phyloP scores from a whole-genome alignment of 2,113 vertebrate genomes.

The Epinephelus cyanopodus region DNA sequence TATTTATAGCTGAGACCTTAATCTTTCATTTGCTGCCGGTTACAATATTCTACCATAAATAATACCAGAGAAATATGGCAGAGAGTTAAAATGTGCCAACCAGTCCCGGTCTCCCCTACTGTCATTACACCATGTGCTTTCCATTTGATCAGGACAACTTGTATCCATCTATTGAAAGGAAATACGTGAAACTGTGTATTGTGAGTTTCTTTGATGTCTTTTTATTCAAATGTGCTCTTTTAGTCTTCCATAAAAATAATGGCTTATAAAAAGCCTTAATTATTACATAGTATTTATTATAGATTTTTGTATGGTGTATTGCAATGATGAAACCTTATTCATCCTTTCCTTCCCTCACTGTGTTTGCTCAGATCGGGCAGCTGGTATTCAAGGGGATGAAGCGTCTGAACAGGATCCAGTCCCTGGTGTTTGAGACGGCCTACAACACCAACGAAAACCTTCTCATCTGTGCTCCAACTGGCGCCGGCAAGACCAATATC shows the following conservation, averaged over 20 bases:
- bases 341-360: neutral
- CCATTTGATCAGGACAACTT: neutral
- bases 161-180: neutral
- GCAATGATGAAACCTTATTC: neutral
- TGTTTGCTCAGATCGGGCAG: slow-evolving; percentile 89
- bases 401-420: slow-evolving; percentile 95
- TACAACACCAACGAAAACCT: slow-evolving; percentile 99
- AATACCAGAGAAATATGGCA: no score
- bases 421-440: slow-evolving; percentile 96
- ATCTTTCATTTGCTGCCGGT: no score
- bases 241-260: neutral
- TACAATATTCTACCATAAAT: no score
- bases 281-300: neutral
- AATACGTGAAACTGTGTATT: neutral
- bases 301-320: neutral
- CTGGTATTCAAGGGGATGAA: slow-evolving; percentile 96
- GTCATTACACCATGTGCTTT: neutral
- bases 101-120: neutral
- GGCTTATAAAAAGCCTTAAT: neutral
- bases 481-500: slow-evolving; percentile 98
- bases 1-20: no score
- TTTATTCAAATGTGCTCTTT: neutral
- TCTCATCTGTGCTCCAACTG: slow-evolving; percentile 96
- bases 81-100: no score
- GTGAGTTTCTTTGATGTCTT: neutral